Evolutionary conservation across 92 coral and sea anemone genomes (phyloP).

Genomic region (Anthopleura xanthogrammica): DNA sequence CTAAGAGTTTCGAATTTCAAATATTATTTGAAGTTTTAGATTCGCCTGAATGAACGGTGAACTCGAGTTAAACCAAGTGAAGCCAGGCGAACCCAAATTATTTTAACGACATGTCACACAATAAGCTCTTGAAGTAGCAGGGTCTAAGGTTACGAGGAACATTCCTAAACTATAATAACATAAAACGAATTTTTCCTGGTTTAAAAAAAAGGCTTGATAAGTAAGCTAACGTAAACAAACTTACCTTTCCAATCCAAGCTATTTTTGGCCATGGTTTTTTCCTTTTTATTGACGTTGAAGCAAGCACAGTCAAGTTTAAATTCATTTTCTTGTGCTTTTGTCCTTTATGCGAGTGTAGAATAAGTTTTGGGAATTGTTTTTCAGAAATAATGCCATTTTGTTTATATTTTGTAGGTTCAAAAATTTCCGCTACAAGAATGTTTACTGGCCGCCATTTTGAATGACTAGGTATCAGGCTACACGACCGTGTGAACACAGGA

Average conservation of each 20-base stretch:
- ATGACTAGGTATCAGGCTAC: slow-evolving; percentile 18
- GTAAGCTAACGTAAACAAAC: not conserved
- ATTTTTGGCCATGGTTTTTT: slow-evolving; percentile 95
- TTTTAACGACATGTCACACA: not conserved
- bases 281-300: slow-evolving; percentile 89
- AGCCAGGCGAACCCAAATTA: not conserved
- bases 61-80: not conserved
- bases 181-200: too few relatives aligned
- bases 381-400: not conserved
- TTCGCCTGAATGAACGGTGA: not conserved
- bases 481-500: slow-evolving; percentile 4
- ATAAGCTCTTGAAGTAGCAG: not conserved
- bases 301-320: slow-evolving; percentile 70
- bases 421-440: slow-evolving; percentile 42
- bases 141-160: not conserved
- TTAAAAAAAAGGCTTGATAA: not conserved
- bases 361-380: not conserved
- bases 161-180: not conserved
- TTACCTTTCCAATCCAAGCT: slow-evolving; percentile 94
- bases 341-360: not conserved
- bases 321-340: slow-evolving; percentile 50
- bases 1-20: not conserved
- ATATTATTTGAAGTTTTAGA: not conserved
- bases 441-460: slow-evolving; percentile 47
- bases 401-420: not conserved